These are phyloP conservation scores for Diaphora mendica DNA, from an alignment of 2,888 invertebrate genomes.

Conservation along the genomic window DNA sequence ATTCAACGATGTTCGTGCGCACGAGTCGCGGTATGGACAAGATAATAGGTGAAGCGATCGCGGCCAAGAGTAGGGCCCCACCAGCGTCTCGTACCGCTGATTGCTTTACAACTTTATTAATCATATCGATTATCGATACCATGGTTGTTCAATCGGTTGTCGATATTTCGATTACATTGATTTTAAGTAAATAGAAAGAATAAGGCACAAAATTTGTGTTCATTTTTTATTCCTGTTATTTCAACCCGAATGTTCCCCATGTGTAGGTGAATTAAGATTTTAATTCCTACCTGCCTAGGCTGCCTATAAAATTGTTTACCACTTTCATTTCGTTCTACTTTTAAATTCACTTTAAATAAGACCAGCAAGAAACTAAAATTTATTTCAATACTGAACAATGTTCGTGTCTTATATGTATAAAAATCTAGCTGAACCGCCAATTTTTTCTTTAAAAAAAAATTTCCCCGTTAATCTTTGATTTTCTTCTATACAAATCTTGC, in stretches of 20 bases:
- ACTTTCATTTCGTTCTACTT: no score
- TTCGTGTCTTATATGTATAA: background rate
- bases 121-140: slow-evolving; percentile 58
- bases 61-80: slow-evolving; percentile 63
- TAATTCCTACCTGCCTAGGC: background rate
- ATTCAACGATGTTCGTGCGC: slow-evolving; percentile 85
- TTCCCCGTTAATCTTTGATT: no score
- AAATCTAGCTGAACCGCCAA: no score
- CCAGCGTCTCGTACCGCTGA: slow-evolving; percentile 65
- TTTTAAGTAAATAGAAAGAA: background rate
- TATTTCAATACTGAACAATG: background rate
- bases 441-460: no score
- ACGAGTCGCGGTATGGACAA: slow-evolving; percentile 82
- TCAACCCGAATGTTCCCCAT: no score
- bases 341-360: background rate
- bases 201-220: background rate
- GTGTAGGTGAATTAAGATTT: no score
- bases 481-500: no score
- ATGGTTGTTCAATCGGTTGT: slow-evolving; percentile 40
- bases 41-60: slow-evolving; percentile 75
- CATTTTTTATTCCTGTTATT: no score
- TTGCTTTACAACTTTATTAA: slow-evolving; percentile 73
- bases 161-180: slow-evolving; percentile 20
- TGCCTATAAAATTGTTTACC: background rate
- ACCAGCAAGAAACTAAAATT: background rate